These are phyloP conservation scores for Antennarius striatus DNA, from an alignment of 2,113 vertebrate genomes.

Conservation along the genomic window DNA sequence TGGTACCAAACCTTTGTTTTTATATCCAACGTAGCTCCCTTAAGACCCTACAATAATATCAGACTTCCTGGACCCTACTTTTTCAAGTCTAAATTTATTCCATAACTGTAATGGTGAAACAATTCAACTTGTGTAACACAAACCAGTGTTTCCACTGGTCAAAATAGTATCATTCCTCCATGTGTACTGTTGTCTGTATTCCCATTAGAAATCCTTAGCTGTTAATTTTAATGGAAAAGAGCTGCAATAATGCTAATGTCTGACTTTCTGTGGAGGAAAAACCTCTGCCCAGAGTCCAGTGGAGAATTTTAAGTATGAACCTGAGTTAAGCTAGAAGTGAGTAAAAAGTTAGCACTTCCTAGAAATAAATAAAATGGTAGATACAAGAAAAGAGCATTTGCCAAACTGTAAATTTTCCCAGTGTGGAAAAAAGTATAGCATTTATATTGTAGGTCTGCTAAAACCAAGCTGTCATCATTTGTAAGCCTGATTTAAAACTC, in stretches of 20 bases:
- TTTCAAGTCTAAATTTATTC: conserved; percentile 58
- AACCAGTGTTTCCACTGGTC: conserved; percentile 53
- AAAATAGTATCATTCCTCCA: conserved; percentile 44
- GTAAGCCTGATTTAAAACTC: conserved; percentile 30
- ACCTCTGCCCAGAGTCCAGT: conserved; percentile 14
- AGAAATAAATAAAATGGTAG: conserved; percentile 50
- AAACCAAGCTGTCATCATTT: conserved; percentile 49
- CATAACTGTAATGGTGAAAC: conserved; percentile 64
- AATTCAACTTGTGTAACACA: conserved; percentile 45
- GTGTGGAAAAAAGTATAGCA: conserved; percentile 46
- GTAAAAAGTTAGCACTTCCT: conserved; percentile 37
- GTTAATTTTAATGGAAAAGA: conserved; percentile 43
- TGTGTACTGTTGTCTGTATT: conserved; percentile 44
- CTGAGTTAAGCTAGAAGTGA: conserved; percentile 25
- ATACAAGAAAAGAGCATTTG: conserved; percentile 54
- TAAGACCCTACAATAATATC: conserved; percentile 54
- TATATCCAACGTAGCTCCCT: conserved; percentile 39
- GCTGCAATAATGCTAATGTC: conserved; percentile 27
- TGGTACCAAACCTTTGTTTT: conserved; percentile 51
- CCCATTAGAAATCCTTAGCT: conserved; percentile 31
- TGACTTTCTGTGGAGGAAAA: conserved; percentile 25
- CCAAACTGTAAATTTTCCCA: conserved; percentile 58
- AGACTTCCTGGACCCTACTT: conserved; percentile 30
- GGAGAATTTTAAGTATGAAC: conserved; percentile 30
- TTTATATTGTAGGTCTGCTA: conserved; percentile 40